A percentile compares a stretch with the other conserved stretches of the same genome.
Conservation (phyloP, 2,888 invertebrate genomes). For the Agrochola circellaris region DNA sequence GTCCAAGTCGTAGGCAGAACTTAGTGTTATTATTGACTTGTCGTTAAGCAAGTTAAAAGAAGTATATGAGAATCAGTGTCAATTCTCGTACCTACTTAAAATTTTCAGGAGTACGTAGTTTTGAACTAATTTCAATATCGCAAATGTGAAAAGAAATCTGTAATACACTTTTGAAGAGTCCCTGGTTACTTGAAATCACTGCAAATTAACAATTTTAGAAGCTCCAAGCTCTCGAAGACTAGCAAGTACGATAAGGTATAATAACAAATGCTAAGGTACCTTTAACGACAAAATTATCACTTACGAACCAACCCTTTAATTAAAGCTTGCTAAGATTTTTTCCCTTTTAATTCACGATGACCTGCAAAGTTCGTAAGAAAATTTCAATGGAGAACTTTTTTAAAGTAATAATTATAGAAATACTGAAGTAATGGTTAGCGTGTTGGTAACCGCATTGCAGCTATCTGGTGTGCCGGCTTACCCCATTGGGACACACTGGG, state of each 20-base stretch:
- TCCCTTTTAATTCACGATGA: slow-evolving; percentile 6
- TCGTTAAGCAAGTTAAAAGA: background rate
- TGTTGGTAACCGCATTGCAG: slow-evolving; percentile 68
- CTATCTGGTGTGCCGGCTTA: slow-evolving; percentile 52
- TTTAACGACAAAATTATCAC: background rate
- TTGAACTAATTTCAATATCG: background rate
- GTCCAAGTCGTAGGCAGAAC: background rate
- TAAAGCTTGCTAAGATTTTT: background rate
- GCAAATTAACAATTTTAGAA: background rate
- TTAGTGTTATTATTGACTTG: background rate
- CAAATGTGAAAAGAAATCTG: background rate
- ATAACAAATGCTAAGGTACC: background rate
- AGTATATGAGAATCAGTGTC: background rate
- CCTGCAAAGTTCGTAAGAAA: slow-evolving; percentile 21
- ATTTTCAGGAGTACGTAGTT: background rate
- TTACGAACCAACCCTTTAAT: background rate
- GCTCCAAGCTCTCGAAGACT: background rate
- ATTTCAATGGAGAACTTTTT: slow-evolving; percentile 41
- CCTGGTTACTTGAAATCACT: no score
- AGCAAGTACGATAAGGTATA: background rate
- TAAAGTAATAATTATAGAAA: slow-evolving; percentile 54
- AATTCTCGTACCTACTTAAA: background rate
- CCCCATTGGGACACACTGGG: slow-evolving; percentile 63
- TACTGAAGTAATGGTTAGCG: slow-evolving; percentile 50
- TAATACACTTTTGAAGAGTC: background rate